Evolutionary conservation across 2,888 invertebrate genomes (phyloP), one percentile per base, ranked within the genome.

Genomic region (Andrena minutula): DNA sequence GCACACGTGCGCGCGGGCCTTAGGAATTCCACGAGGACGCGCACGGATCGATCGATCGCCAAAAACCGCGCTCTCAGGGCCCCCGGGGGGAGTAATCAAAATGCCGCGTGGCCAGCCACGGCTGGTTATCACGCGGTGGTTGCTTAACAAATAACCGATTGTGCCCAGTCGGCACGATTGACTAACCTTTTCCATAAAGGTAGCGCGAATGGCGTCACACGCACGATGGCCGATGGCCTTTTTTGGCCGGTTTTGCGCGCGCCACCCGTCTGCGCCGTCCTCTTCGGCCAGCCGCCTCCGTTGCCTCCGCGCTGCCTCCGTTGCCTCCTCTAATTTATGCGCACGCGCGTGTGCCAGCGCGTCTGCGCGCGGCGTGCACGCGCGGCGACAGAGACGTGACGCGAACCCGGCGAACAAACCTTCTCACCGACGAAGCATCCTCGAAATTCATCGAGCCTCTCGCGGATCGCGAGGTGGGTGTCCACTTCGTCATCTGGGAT

Each of bases 191-290:
- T 79, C 89, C 87, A 86, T 89, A 90, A 89, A 86, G 70, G 86
- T 76, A 84, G 68, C 84, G 80, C 84, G 80, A 83, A 85, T 81
- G 90, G 90, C 92, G 92, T 92, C 92, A 91, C 86, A 84, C 92
- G 91, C 86, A 84, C 80, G 82, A 68, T 47, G 76, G 84, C 84
- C 89, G 87, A 74, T 72, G 23, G 20, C 92, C 92, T 90, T 91
- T 92, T 92, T 92, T 89, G 90, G 91, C 74, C 75, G 80, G 20
- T 82, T 82, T 85, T 75, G 76, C 82, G 79, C 75, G 51, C 71
- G 75, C 64, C 61, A 61, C 69, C 69, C 51, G 68, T 78, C 74
- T 74, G 74, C 79, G 74, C 69, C 49, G 47, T 30, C 26, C 23
- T 8, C 35, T 60, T 20, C 49, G 64, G 28, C 23, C 68, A 32